These are phyloP conservation scores for Tiliacea aurago DNA, from an alignment of 2,888 invertebrate genomes.

Conservation along the genomic window DNA sequence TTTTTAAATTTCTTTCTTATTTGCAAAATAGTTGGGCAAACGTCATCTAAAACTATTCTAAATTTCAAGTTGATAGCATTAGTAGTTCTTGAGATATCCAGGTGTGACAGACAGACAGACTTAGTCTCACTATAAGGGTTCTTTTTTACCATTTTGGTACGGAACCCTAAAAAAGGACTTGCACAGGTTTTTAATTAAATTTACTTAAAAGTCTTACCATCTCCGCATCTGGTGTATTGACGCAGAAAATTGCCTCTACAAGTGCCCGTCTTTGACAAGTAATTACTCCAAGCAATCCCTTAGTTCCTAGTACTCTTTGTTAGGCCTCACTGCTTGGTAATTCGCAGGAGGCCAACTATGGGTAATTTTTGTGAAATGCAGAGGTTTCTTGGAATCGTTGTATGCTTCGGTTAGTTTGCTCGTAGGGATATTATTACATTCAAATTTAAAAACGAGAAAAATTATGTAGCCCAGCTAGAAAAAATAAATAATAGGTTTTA, in stretches of 20 bases:
- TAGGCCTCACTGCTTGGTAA: conserved; percentile 26
- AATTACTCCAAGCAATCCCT: conserved; percentile 11
- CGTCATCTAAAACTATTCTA: no score
- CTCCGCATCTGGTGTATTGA: neutral
- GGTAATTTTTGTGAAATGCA: neutral
- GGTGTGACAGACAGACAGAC: no score
- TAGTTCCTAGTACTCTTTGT: conserved; percentile 10
- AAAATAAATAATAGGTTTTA: no score
- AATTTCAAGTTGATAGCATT: no score
- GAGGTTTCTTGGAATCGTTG: neutral
- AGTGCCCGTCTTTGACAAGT: neutral
- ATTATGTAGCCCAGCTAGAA: no score
- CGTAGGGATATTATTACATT: neutral
- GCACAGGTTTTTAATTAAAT: neutral
- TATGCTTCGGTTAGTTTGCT: neutral
- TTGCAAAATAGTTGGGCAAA: no score
- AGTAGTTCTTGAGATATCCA: no score
- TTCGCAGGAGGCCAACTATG: conserved; percentile 18
- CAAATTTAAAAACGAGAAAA: no score
- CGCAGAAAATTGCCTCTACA: conserved; percentile 22
- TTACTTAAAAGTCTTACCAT: neutral
- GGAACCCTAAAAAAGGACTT: no score
- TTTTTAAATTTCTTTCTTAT: no score
- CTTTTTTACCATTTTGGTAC: no score
- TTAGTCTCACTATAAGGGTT: no score